These are phyloP conservation scores for Hippoglossus hippoglossus DNA, from an alignment of 2,797 vertebrate genomes.

Conservation along the genomic window DNA sequence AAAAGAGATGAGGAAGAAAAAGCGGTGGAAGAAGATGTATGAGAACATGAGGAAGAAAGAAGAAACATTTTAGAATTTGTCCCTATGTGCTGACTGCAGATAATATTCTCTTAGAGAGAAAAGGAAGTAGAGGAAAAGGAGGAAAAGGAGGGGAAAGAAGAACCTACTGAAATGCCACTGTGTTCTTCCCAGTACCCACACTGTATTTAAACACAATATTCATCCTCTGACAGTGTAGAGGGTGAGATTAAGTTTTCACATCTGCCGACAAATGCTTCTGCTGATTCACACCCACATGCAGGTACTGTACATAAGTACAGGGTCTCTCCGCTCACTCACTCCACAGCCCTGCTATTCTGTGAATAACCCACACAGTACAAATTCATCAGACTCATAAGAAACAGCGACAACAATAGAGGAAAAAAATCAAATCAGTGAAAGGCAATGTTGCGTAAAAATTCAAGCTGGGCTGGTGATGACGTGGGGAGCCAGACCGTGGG, in stretches of 20 bases:
- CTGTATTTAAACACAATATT: constrained; percentile 25
- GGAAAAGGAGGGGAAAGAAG: background rate
- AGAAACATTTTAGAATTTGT: no score
- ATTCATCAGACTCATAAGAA: constrained; percentile 62
- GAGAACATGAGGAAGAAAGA: constrained; percentile 36
- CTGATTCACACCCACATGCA: constrained; percentile 18
- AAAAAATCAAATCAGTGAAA: constrained; percentile 73
- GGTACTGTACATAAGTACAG: background rate
- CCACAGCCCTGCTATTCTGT: constrained; percentile 29
- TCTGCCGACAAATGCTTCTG: constrained; percentile 18
- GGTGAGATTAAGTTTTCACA: constrained; percentile 9
- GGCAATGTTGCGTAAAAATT: constrained; percentile 68
- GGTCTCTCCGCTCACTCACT: background rate
- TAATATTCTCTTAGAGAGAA: no score
- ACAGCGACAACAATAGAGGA: constrained; percentile 52
- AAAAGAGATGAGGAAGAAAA: constrained; percentile 25
- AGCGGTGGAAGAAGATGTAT: constrained; percentile 47
- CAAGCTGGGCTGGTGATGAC: constrained; percentile 49
- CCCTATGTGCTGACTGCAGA: no score
- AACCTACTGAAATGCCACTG: background rate
- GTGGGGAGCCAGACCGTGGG: constrained; percentile 43
- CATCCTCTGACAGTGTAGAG: constrained; percentile 2
- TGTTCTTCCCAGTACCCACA: constrained; percentile 26
- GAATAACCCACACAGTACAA: constrained; percentile 58
- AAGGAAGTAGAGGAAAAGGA: constrained; percentile 37